These are phyloP conservation scores for Brenthis daphne DNA, from an alignment of 2,888 invertebrate genomes.

Conservation along the genomic window DNA sequence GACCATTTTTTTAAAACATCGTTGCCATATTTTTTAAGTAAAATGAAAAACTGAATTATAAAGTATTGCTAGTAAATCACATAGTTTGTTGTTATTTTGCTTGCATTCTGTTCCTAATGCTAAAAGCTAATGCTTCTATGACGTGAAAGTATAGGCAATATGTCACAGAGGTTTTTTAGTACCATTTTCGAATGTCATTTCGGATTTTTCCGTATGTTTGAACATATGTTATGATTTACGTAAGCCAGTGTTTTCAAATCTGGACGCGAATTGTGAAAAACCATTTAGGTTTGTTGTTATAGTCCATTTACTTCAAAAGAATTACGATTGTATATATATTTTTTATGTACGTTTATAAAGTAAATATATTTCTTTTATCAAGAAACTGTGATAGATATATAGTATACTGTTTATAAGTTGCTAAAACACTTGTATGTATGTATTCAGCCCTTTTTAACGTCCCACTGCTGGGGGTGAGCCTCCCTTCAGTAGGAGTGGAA, in stretches of 20 bases:
- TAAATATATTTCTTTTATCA: too few species aligned
- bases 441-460: too few species aligned
- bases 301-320: conserved; percentile 1
- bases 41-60: conserved; percentile 4
- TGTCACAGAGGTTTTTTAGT: conserved; percentile 28
- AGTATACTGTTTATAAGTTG: too few species aligned
- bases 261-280: conserved; percentile 7
- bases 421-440: too few species aligned
- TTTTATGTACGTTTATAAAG: too few species aligned
- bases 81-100: conserved; percentile 24
- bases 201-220: conserved; percentile 26
- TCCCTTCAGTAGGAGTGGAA: too few species aligned
- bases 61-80: conserved; percentile 23
- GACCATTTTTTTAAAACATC: background rate
- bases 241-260: conserved; percentile 13
- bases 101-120: conserved; percentile 32
- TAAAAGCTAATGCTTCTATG: conserved; percentile 37
- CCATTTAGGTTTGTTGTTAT: background rate
- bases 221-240: conserved; percentile 31
- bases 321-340: too few species aligned
- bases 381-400: too few species aligned
- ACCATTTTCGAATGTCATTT: conserved; percentile 32
- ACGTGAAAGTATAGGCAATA: conserved; percentile 36
- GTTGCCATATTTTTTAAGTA: background rate
- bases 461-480: too few species aligned